These are phyloP conservation scores for Rhineura floridana DNA, from an alignment of 2,113 vertebrate species.

Conservation along the genomic window DNA sequence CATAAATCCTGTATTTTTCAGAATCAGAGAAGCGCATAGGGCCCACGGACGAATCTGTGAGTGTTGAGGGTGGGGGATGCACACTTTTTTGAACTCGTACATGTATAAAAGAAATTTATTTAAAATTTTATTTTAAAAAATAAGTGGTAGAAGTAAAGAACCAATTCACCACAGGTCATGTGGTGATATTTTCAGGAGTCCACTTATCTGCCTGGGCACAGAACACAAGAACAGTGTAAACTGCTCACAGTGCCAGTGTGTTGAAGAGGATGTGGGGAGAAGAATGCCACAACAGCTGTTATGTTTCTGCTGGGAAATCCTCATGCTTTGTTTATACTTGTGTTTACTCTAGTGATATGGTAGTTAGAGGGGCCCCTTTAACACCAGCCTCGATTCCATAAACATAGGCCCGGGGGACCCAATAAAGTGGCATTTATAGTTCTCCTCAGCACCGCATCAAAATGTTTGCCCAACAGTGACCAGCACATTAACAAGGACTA, in stretches of 20 bases:
- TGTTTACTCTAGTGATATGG: slow-evolving; percentile 7
- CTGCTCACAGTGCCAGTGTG: neutral
- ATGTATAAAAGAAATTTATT: no score
- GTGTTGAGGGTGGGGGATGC: no score
- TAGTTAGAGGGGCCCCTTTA: neutral
- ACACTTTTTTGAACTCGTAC: no score
- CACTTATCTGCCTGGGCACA: neutral
- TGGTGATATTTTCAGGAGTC: neutral
- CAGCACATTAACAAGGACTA: no score
- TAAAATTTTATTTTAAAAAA: no score
- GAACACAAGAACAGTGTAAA: neutral
- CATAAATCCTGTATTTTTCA: no score
- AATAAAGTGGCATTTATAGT: neutral
- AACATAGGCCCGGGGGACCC: slow-evolving; percentile 33
- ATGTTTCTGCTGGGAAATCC: slow-evolving; percentile 36
- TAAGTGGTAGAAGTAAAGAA: no score
- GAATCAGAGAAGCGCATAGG: no score
- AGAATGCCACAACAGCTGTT: slow-evolving; percentile 7
- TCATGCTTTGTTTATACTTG: neutral
- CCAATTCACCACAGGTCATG: no score
- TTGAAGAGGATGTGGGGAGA: neutral
- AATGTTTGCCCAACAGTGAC: slow-evolving; percentile 34
- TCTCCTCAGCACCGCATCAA: neutral
- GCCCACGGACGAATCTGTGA: no score
- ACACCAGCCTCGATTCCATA: slow-evolving; percentile 30